A percentile compares a stretch with the other conserved stretches of the same genome.
Conservation (phyloP, 2,113 vertebrate genomes). For the Mormyrus lacerda region DNA sequence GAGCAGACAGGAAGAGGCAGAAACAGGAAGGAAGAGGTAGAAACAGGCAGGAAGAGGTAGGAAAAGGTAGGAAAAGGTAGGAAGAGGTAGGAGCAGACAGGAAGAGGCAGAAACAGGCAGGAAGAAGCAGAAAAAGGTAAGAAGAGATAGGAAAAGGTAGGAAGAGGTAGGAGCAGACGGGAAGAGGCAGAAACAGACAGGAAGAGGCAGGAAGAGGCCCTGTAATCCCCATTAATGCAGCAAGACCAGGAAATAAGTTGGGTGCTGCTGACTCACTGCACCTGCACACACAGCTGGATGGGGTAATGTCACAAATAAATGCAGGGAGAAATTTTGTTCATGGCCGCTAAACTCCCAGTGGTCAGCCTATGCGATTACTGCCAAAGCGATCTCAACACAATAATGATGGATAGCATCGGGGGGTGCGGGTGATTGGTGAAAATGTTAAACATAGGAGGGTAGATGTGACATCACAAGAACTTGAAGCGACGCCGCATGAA, state of each 20-base stretch:
- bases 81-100: background rate
- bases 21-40: too few relatives aligned
- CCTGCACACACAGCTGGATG: background rate
- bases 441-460: background rate
- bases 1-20: too few relatives aligned
- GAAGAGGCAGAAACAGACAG: background rate
- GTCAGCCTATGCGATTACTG: background rate
- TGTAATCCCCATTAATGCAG: background rate
- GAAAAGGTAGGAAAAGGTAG: too few relatives aligned
- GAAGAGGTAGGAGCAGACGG: background rate
- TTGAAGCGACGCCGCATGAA: background rate
- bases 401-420: background rate
- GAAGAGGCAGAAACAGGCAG: too few relatives aligned
- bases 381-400: background rate
- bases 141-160: too few relatives aligned
- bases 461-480: background rate
- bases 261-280: background rate
- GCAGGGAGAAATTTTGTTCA: background rate
- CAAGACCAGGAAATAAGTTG: background rate
- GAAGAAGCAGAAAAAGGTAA: too few relatives aligned
- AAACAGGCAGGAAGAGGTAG: background rate
- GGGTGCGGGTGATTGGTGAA: too few relatives aligned
- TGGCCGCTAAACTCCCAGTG: background rate
- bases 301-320: background rate
- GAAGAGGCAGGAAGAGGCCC: background rate